A percentile compares a stretch with the other conserved stretches of the same genome.
phyloP scores from a whole-genome alignment of 2,888 invertebrate species.

The Adela reaumurella region DNA sequence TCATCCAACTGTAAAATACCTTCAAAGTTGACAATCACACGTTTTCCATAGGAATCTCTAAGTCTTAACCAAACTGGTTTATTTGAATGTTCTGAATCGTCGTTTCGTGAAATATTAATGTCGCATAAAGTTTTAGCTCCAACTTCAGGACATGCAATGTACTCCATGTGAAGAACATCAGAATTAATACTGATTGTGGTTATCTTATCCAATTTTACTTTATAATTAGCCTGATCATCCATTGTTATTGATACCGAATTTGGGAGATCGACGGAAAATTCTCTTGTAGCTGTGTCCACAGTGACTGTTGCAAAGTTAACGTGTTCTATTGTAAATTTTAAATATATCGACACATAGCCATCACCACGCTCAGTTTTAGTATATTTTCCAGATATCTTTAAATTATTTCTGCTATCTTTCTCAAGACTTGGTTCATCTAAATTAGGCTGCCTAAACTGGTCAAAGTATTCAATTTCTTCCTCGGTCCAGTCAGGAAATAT shows the following conservation, averaged over 20 bases:
- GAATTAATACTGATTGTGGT: slow-evolving; percentile 35
- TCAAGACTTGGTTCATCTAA: slow-evolving; percentile 14
- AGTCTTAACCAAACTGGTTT: slow-evolving; percentile 29
- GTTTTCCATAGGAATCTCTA: slow-evolving; percentile 35
- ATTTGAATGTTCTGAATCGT: slow-evolving; percentile 11
- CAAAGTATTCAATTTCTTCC: slow-evolving; percentile 28
- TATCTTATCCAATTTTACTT: slow-evolving; percentile 26
- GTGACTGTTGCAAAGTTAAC: slow-evolving; percentile 48
- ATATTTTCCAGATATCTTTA: slow-evolving; percentile 10
- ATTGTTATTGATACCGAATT: slow-evolving; percentile 26
- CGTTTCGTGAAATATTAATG: slow-evolving; percentile 24
- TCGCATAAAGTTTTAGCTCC: slow-evolving; percentile 26
- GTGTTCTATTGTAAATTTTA: slow-evolving; percentile 40
- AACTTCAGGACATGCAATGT: slow-evolving; percentile 31
- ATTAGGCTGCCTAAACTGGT: slow-evolving; percentile 19
- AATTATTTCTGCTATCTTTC: too few relatives aligned
- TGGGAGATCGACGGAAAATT: slow-evolving; percentile 32
- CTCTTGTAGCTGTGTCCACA: slow-evolving; percentile 30
- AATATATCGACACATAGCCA: slow-evolving; percentile 22
- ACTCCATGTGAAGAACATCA: slow-evolving; percentile 24
- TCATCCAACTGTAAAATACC: slow-evolving; percentile 22
- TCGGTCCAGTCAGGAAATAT: slow-evolving; percentile 40
- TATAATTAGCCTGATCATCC: slow-evolving; percentile 24
- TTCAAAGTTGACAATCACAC: slow-evolving; percentile 30
- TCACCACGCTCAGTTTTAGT: slow-evolving; percentile 13